A percentile compares a stretch with the other conserved stretches of the same genome.
These are phyloP conservation scores for Bombus huntii DNA, from an alignment of 1,140 invertebrate species.

Conservation along the genomic window DNA sequence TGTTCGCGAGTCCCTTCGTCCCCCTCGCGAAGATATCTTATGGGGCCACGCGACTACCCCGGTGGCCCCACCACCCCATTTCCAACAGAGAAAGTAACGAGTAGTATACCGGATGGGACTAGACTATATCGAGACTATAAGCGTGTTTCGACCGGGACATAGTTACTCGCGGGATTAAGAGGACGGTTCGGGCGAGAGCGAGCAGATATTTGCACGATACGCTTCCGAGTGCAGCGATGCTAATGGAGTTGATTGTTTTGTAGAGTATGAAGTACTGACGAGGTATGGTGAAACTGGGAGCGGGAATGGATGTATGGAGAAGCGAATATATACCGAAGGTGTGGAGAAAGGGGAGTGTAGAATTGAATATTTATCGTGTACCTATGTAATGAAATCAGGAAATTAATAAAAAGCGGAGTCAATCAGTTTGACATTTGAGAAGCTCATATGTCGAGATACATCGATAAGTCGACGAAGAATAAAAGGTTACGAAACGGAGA, in stretches of 20 bases:
- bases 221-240: not conserved
- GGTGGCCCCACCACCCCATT: constrained; percentile 62
- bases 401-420: too few species aligned
- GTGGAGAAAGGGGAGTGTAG: too few species aligned
- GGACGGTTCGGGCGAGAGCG: constrained; percentile 4
- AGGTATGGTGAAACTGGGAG: too few species aligned
- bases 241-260: constrained; percentile 36
- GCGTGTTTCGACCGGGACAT: not conserved
- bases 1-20: constrained; percentile 45
- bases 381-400: too few species aligned
- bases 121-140: not conserved
- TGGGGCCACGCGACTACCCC: constrained; percentile 73
- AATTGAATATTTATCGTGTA: too few species aligned
- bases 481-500: not conserved
- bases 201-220: constrained; percentile 14
- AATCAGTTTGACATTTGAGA: too few species aligned
- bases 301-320: too few species aligned
- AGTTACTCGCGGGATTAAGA: constrained; percentile 31
- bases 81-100: constrained; percentile 5
- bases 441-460: too few species aligned
- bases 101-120: not conserved
- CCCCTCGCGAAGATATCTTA: constrained; percentile 58
- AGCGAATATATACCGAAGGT: too few species aligned
- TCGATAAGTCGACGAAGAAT: too few species aligned
- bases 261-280: too few species aligned